phyloP scores from a whole-genome alignment of 1,140 invertebrate species.

The Coelopa frigida region DNA sequence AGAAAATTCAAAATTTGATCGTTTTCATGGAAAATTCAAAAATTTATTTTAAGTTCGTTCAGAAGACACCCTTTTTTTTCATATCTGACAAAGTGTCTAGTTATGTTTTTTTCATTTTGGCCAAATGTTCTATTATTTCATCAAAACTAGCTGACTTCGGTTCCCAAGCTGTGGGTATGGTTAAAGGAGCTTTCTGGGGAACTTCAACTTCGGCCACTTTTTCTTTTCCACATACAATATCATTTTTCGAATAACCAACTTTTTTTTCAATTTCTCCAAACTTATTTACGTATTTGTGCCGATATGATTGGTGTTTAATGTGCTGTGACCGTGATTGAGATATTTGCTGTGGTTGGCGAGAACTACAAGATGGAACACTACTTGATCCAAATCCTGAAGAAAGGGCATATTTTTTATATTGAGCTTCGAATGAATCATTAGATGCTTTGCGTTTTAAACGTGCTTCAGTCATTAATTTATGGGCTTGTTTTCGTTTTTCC shows the following conservation, averaged over 20 bases:
- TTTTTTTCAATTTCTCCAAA: constrained; percentile 4
- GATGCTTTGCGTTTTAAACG: background rate
- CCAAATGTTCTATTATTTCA: constrained; percentile 1
- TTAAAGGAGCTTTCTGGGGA: background rate
- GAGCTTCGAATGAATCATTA: background rate
- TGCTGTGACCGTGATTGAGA: too few species aligned
- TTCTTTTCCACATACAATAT: too few species aligned
- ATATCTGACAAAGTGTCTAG: background rate
- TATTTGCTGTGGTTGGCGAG: too few species aligned
- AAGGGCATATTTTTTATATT: background rate
- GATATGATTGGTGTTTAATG: background rate
- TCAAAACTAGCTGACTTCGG: background rate
- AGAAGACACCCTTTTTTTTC: too few species aligned
- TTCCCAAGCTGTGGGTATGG: constrained; percentile 1
- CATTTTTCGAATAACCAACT: too few species aligned
- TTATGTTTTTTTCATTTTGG: constrained; percentile 1
- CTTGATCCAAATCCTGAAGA: too few species aligned
- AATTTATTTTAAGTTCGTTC: constrained; percentile 2
- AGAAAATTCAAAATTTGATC: constrained; percentile 2
- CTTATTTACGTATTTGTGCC: background rate
- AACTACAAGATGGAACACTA: too few species aligned
- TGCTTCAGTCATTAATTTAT: background rate
- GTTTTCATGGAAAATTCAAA: background rate
- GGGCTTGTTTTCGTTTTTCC: background rate
- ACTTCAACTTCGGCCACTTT: background rate